These are phyloP conservation scores for Tenthredo notha DNA, from an alignment of 2,888 invertebrate genomes.

Conservation along the genomic window DNA sequence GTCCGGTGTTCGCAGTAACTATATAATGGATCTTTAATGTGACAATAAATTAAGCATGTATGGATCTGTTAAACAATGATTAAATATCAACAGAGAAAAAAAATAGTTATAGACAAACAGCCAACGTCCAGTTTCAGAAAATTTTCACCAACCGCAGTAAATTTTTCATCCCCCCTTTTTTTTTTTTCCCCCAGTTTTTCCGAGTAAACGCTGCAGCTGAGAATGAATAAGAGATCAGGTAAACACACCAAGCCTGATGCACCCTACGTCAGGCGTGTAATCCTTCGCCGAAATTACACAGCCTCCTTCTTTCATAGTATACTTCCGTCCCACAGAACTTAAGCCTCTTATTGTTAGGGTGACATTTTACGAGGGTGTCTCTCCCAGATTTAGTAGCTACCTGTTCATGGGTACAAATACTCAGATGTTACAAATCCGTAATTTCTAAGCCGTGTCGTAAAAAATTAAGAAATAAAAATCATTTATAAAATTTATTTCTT, in stretches of 20 bases:
- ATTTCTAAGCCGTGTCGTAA: not conserved
- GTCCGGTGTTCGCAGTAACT: not conserved
- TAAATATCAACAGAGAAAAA: not conserved
- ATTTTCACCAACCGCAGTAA: not conserved
- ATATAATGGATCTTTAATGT: conserved; percentile 9
- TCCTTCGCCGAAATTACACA: not conserved
- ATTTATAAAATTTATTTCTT: not conserved
- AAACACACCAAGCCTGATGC: not conserved
- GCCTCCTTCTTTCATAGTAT: no score
- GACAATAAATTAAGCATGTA: not conserved
- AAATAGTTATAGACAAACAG: no score
- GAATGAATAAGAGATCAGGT: not conserved
- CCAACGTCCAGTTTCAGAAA: not conserved
- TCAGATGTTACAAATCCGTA: not conserved
- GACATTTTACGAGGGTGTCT: not conserved
- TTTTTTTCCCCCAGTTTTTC: not conserved
- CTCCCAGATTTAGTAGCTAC: not conserved
- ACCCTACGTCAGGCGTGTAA: not conserved
- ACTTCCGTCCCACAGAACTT: not conserved
- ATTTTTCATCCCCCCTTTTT: not conserved
- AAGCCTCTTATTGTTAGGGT: not conserved
- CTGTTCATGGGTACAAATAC: not conserved
- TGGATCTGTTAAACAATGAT: not conserved
- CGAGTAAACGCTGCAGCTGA: not conserved
- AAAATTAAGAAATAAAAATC: not conserved